A percentile compares a stretch with the other conserved stretches of the same genome.
Conservation (phyloP, 2,797 vertebrate species). For the Anguilla marmorata region DNA sequence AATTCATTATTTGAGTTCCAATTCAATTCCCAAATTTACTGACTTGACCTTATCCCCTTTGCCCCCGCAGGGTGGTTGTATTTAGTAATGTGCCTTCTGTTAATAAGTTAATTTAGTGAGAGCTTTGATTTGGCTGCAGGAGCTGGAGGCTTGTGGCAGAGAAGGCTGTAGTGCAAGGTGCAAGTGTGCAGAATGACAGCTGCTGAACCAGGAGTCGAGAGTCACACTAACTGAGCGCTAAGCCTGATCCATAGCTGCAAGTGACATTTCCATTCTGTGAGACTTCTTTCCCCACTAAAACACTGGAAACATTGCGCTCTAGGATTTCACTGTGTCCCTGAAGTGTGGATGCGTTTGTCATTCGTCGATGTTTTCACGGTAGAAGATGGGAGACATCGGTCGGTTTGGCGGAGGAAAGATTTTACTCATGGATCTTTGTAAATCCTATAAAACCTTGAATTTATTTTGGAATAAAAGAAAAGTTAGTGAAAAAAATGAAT, state of each 20-base stretch:
- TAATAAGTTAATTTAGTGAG: background rate
- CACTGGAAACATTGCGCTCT: background rate
- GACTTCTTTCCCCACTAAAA: background rate
- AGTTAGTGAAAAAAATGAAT: background rate
- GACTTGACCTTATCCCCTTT: background rate
- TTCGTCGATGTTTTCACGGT: background rate
- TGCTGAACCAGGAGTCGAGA: background rate
- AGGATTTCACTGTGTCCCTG: background rate
- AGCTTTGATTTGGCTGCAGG: background rate
- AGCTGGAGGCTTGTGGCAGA: background rate
- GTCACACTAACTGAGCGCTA: background rate
- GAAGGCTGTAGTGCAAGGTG: background rate
- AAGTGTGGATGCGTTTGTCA: background rate
- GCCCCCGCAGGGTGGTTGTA: background rate
- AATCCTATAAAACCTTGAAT: background rate
- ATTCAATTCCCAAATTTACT: background rate
- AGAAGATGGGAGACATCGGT: background rate
- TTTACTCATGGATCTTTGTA: background rate
- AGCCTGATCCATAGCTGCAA: too few species aligned
- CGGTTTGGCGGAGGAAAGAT: background rate
- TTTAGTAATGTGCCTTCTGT: background rate
- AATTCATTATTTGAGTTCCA: background rate
- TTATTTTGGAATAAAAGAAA: conserved; percentile 20
- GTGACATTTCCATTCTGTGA: background rate
- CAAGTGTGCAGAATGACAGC: background rate